A percentile compares a stretch with the other conserved stretches of the same genome.
Evolutionary conservation across 2,888 invertebrate species (phyloP).

Genomic region (Diploptera punctata): DNA sequence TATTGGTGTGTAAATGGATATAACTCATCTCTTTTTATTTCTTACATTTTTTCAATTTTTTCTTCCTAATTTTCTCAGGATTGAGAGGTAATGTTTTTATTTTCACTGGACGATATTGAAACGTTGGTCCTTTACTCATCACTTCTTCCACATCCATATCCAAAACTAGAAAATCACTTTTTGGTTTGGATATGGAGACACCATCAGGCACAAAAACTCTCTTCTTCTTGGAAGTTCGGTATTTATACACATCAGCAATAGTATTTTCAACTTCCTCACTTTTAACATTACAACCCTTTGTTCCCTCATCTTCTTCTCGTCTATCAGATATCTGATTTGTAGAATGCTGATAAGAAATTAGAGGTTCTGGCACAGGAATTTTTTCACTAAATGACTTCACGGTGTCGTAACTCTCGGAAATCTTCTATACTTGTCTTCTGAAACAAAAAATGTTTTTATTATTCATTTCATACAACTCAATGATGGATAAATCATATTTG

Average conservation of each 20-base stretch:
- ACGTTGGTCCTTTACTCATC: not conserved
- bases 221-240: conserved; percentile 49
- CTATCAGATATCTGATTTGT: not conserved
- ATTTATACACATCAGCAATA: conserved; percentile 49
- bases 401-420: not conserved
- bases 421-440: not conserved
- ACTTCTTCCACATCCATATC: not conserved
- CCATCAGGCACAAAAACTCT: conserved; percentile 48
- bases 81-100: conserved; percentile 29
- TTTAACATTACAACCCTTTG: not conserved
- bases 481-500: too few relatives aligned
- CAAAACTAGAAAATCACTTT: not conserved
- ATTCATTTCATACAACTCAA: too few relatives aligned
- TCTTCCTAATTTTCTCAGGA: conserved; percentile 30
- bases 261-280: not conserved
- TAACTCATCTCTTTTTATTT: too few relatives aligned
- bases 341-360: not conserved
- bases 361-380: conserved; percentile 16
- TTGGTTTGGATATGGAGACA: not conserved
- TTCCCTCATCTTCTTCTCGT: not conserved
- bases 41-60: conserved; percentile 23
- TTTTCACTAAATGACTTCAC: not conserved
- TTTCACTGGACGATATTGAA: conserved; percentile 23
- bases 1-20: too few relatives aligned
- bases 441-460: too few relatives aligned